These are phyloP conservation scores for Dysidea cf. avara DNA, from an alignment of 37 sponge, comb jelly and placozoan genomes.

Conservation along the genomic window DNA sequence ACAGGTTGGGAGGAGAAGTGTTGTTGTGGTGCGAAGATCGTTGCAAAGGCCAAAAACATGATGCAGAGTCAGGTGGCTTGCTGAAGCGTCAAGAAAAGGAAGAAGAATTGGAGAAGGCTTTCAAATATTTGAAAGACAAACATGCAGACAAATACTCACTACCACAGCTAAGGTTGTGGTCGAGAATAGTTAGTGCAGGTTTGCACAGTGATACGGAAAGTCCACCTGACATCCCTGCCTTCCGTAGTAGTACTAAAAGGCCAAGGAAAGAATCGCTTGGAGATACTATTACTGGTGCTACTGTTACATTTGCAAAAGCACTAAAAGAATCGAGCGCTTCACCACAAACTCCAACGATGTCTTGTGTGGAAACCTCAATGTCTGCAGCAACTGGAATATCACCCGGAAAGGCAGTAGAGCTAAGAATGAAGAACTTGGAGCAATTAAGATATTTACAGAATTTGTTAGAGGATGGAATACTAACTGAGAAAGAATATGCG, in stretches of 20 bases:
- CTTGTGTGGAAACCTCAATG: too few relatives aligned
- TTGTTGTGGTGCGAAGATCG: too few relatives aligned
- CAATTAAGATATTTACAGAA: conserved; percentile 35
- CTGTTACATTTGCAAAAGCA: conserved; percentile 7
- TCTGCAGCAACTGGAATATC: conserved; percentile 7
- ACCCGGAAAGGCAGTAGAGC: conserved; percentile 21
- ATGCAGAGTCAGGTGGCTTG: too few relatives aligned
- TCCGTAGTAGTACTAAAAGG: background rate
- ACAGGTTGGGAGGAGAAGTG: too few relatives aligned
- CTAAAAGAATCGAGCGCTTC: background rate
- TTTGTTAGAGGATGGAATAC: conserved; percentile 35
- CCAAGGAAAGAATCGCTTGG: background rate
- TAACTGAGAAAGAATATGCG: conserved; percentile 15
- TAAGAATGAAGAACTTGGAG: conserved; percentile 17
- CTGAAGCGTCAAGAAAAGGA: too few relatives aligned
- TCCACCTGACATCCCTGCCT: conserved; percentile 40
- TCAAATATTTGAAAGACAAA: conserved; percentile 22
- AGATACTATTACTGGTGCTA: conserved; percentile 27
- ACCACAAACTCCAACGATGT: background rate
- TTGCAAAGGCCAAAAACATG: too few relatives aligned
- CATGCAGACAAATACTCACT: conserved; percentile 17
- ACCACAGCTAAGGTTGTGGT: conserved; percentile 37
- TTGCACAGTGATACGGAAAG: conserved; percentile 21
- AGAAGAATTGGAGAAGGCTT: conserved; percentile 27
- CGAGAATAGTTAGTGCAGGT: conserved; percentile 5